Percentiles rank a stretch among this genome's conserved stretches.
Evolutionary conservation across 2,113 vertebrate genomes (phyloP).

Genomic region (Microcebus ravelobensis): DNA sequence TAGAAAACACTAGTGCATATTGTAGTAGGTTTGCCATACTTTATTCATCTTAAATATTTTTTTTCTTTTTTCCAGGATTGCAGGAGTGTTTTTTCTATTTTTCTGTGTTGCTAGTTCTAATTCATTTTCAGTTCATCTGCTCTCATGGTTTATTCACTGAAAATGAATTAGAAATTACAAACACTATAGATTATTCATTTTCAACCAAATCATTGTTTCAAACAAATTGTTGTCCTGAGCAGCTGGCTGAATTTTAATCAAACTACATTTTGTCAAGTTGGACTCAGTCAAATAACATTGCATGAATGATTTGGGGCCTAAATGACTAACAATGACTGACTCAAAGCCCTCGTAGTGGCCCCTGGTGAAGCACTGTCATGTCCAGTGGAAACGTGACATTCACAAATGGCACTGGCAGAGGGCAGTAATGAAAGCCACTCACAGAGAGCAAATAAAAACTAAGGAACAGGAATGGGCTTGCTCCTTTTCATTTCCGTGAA

Average conservation of each 20-base stretch:
- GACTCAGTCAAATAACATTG: not conserved
- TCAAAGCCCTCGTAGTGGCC: not conserved
- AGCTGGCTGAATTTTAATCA: conserved; percentile 60
- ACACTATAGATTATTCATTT: conserved; percentile 65
- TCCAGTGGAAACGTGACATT: not conserved
- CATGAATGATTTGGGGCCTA: not conserved
- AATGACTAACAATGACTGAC: not conserved
- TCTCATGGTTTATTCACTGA: conserved; percentile 35
- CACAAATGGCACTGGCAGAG: not conserved
- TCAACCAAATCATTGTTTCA: conserved; percentile 46
- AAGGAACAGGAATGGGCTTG: not conserved
- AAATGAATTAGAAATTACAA: conserved; percentile 70
- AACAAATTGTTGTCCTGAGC: conserved; percentile 53
- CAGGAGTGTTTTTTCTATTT: not conserved
- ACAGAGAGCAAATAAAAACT: not conserved
- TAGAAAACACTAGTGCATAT: not conserved
- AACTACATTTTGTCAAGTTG: conserved; percentile 50
- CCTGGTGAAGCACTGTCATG: not conserved
- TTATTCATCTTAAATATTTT: conserved; percentile 26
- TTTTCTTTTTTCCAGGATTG: not conserved
- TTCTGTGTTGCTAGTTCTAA: conserved; percentile 36
- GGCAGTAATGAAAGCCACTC: not conserved
- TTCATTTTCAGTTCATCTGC: conserved; percentile 50
- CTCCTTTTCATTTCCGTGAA: not conserved
- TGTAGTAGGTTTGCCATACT: not conserved